These are phyloP conservation scores for Leptocoma aspasia DNA, from an alignment of 2,113 vertebrate species.

Conservation along the genomic window DNA sequence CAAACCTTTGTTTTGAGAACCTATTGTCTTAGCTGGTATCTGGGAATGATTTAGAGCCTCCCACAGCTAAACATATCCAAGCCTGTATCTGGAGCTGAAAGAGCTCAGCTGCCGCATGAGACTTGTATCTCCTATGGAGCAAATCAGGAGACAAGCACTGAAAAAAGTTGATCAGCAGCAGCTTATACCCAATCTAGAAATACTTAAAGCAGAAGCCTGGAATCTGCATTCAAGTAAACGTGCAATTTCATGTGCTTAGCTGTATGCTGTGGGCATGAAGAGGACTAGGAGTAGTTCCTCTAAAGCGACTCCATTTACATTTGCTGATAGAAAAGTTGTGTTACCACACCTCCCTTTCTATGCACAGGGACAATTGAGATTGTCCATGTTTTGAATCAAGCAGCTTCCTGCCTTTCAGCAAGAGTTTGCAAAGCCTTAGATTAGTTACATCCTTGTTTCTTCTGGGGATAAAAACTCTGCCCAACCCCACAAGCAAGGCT, in stretches of 20 bases:
- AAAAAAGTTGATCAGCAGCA: not conserved
- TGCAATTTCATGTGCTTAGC: not conserved
- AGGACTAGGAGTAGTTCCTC: not conserved
- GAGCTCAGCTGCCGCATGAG: not conserved
- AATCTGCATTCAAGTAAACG: not conserved
- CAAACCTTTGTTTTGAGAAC: not conserved
- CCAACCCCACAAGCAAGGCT: not conserved
- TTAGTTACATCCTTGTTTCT: not conserved
- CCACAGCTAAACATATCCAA: not conserved
- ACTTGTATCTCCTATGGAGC: not conserved
- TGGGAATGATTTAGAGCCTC: not conserved
- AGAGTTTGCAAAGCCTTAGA: not conserved
- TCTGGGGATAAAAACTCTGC: not conserved
- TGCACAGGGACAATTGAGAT: not conserved
- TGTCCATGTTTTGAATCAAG: not conserved
- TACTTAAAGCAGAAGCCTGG: not conserved
- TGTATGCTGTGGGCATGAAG: not conserved
- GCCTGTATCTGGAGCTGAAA: not conserved
- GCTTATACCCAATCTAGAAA: not conserved
- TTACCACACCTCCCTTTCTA: not conserved
- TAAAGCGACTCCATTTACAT: rapidly evolving
- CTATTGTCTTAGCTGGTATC: not conserved
- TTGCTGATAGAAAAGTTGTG: not conserved
- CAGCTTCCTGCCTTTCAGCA: not conserved
- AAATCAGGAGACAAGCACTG: not conserved